phyloP scores from a whole-genome alignment of 2,888 invertebrate genomes.

The Heliothis peltigera region DNA sequence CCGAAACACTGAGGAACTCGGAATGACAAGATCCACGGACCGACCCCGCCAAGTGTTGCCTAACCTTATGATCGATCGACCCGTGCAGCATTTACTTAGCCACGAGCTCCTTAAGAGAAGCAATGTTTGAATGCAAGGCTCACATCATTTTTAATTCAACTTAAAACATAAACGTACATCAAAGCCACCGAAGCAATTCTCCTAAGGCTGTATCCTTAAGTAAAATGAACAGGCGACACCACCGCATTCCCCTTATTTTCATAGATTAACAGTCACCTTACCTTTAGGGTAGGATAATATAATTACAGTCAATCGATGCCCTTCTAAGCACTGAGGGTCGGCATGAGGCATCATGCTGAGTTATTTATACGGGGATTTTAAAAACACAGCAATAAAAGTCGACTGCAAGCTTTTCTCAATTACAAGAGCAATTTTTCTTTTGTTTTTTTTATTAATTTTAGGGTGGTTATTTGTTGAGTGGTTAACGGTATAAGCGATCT shows the following conservation, averaged over 20 bases:
- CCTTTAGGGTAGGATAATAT: conserved; percentile 80
- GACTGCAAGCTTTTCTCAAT: conserved; percentile 48
- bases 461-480: conserved; percentile 5
- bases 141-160: conserved; percentile 16
- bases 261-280: conserved; percentile 79
- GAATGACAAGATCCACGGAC: too few relatives aligned
- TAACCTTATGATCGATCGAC: too few relatives aligned
- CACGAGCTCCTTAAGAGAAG: too few relatives aligned
- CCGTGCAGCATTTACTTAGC: too few relatives aligned
- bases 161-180: conserved; percentile 45
- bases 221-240: conserved; percentile 69
- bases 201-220: conserved; percentile 56
- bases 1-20: too few relatives aligned
- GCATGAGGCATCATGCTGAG: conserved; percentile 75
- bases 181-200: conserved; percentile 39
- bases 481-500: conserved; percentile 10
- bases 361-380: conserved; percentile 73
- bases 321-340: conserved; percentile 69
- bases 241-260: conserved; percentile 69
- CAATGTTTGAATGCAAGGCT: too few relatives aligned
- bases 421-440: conserved; percentile 58
- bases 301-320: conserved; percentile 85
- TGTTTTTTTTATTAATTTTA: conserved; percentile 40
- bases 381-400: conserved; percentile 54
- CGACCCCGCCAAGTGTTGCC: too few relatives aligned